A percentile compares a stretch with the other conserved stretches of the same genome.
Conservation (phyloP, 2,113 vertebrate genomes). For the Stigmatopora argus region DNA sequence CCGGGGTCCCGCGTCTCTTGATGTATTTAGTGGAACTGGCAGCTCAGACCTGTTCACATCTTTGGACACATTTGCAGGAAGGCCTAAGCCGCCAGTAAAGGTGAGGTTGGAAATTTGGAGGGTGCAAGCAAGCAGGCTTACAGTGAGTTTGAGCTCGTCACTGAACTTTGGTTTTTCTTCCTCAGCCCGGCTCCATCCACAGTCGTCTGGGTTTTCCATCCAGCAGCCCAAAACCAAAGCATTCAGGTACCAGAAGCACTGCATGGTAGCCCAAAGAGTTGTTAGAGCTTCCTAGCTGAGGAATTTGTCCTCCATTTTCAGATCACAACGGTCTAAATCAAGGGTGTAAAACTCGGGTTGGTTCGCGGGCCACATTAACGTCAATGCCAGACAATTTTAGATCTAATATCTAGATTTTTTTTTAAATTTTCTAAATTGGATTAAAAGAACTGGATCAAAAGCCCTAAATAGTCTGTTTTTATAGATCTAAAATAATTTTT, state of each 20-base stretch:
- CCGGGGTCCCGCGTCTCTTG: slow-evolving; percentile 70
- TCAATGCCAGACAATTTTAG: too few species aligned
- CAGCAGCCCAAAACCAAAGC: slow-evolving; percentile 76
- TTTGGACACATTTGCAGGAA: slow-evolving; percentile 81
- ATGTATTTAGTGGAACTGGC: slow-evolving; percentile 80
- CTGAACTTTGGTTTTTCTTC: slow-evolving; percentile 14
- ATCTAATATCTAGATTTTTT: too few species aligned
- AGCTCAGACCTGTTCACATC: slow-evolving; percentile 78
- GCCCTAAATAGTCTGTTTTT: too few species aligned
- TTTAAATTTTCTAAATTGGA: too few species aligned
- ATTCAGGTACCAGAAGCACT: slow-evolving; percentile 72
- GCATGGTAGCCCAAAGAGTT: neutral
- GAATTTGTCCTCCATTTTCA: neutral
- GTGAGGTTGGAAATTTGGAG: slow-evolving; percentile 57
- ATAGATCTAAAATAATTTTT: too few species aligned
- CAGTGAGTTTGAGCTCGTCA: neutral
- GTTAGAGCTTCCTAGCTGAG: neutral
- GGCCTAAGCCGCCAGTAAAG: slow-evolving; percentile 72
- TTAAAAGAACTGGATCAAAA: too few species aligned
- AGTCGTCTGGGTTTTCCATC: slow-evolving; percentile 75
- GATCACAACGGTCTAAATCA: too few species aligned
- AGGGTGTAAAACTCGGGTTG: too few species aligned
- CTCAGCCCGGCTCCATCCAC: slow-evolving; percentile 79
- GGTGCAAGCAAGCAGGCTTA: neutral
- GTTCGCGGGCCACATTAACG: too few species aligned